Conservation (phyloP, 2,797 vertebrate species). For the Hoplostethus mediterraneus region DNA sequence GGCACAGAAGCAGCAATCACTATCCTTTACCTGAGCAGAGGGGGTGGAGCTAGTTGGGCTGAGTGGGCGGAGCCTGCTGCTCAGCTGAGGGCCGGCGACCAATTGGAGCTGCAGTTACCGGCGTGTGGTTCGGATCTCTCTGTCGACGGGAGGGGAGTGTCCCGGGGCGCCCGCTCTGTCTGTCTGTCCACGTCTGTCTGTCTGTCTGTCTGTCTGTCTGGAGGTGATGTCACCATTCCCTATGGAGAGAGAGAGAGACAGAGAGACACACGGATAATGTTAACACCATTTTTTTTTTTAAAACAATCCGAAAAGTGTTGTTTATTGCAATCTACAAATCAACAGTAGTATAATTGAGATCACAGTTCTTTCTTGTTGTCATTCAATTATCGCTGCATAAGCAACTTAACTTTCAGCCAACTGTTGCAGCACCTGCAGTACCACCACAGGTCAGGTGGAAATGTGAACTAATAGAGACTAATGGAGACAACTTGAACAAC, state of each 20-base stretch:
- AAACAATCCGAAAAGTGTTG: neutral
- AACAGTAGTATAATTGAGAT: constrained; percentile 13
- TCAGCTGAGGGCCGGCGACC: constrained; percentile 58
- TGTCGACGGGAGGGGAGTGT: constrained; percentile 44
- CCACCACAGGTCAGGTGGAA: neutral
- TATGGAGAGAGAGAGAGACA: constrained; percentile 26
- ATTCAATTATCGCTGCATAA: constrained; percentile 45
- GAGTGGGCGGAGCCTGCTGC: constrained; percentile 62
- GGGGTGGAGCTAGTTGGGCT: constrained; percentile 47
- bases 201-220: constrained; percentile 10
- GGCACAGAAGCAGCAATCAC: neutral
- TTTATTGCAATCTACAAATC: constrained; percentile 1
- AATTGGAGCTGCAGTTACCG: constrained; percentile 47
- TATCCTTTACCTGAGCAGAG: constrained; percentile 67
- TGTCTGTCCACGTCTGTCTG: constrained; percentile 62
- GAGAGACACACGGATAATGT: constrained; percentile 1
- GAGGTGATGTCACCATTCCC: constrained; percentile 70
- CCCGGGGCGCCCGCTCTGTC: constrained; percentile 46
- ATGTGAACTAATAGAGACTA: neutral
- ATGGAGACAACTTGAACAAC: neutral
- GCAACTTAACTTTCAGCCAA: constrained; percentile 38
- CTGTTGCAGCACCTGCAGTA: neutral
- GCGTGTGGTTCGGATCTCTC: constrained; percentile 57
- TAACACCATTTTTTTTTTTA: neutral
- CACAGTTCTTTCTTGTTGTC: constrained; percentile 3